Evolutionary conservation across 2,113 vertebrate species (phyloP).

Genomic region (Ploceus nigricollis): DNA sequence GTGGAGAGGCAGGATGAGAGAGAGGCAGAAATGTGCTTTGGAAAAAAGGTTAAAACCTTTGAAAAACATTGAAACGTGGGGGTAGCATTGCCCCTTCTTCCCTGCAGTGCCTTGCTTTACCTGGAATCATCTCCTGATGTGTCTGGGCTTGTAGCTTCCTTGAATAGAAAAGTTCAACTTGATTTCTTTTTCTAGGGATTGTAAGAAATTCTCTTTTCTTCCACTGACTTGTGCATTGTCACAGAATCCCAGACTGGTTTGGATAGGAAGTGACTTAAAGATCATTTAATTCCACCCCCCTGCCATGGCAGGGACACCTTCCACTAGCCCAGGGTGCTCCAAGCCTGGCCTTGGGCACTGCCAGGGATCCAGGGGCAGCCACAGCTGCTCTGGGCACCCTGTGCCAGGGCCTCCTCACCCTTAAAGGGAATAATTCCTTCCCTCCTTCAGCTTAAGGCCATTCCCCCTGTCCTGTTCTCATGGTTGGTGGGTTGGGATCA

Average conservation of each 20-base stretch:
- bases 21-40: background rate
- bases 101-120: background rate
- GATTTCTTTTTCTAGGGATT: background rate
- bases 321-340: fast-evolving
- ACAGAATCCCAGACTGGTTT: background rate
- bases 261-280: background rate
- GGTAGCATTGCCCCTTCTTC: background rate
- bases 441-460: background rate
- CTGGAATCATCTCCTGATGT: background rate
- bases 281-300: background rate
- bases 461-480: background rate
- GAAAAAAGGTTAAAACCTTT: background rate
- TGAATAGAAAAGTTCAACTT: background rate
- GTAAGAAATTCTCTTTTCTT: background rate
- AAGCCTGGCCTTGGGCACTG: background rate
- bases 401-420: background rate
- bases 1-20: fast-evolving
- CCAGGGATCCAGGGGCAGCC: background rate
- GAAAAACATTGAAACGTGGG: background rate
- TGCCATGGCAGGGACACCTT: fast-evolving
- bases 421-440: background rate
- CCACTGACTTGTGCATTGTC: fast-evolving
- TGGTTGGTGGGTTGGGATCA: background rate
- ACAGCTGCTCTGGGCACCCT: background rate
- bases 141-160: background rate